A percentile compares a stretch with the other conserved stretches of the same genome.
These are phyloP conservation scores for Mirza zaza DNA, from an alignment of 2,113 vertebrate genomes.

Conservation along the genomic window DNA sequence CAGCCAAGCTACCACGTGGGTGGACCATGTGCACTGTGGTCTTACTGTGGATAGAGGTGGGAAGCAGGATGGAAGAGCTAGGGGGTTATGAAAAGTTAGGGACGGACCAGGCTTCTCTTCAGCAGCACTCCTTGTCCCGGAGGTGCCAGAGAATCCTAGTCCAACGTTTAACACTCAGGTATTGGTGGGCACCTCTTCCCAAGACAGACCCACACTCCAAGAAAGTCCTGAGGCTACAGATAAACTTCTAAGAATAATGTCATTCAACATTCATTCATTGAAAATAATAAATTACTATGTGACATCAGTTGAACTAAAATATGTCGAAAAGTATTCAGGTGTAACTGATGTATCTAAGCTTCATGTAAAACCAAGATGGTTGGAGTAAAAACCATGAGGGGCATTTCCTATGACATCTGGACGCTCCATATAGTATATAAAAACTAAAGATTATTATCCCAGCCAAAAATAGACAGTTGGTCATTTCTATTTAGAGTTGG, in stretches of 20 bases:
- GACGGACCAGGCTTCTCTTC: background rate
- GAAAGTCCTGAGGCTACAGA: background rate
- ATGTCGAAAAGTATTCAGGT: background rate
- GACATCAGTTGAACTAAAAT: background rate
- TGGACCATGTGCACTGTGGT: background rate
- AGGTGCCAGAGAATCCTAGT: background rate
- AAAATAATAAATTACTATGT: background rate
- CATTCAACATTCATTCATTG: background rate
- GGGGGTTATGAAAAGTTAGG: background rate
- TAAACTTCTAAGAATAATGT: background rate
- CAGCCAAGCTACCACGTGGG: too few relatives aligned
- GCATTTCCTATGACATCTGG: too few relatives aligned
- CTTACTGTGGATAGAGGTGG: background rate
- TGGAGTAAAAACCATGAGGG: background rate
- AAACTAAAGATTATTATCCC: background rate
- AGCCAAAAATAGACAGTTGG: background rate
- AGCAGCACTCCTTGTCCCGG: background rate
- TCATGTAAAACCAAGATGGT: background rate
- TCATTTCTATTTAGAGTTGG: background rate
- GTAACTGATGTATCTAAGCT: background rate
- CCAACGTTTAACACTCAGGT: background rate
- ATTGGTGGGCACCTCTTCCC: background rate
- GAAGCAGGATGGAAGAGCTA: background rate
- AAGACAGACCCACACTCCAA: background rate
- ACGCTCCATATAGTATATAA: background rate